Percentiles rank a stretch among this genome's conserved stretches.
Evolutionary conservation across 1,140 invertebrate species (phyloP).

Genomic region (Drosophila oshimai): DNA sequence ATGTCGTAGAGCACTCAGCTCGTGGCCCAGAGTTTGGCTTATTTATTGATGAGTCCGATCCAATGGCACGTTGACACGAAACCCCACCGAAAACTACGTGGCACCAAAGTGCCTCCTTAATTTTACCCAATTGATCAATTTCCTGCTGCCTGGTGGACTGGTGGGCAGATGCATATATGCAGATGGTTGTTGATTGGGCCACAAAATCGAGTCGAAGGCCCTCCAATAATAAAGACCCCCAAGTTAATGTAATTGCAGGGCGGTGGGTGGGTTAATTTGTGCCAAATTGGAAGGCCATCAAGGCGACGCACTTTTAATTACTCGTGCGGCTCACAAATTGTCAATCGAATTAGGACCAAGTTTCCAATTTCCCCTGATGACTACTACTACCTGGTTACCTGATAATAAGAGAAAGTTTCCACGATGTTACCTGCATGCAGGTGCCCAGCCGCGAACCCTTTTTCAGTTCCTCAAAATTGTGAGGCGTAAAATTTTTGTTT

Average conservation of each 20-base stretch:
- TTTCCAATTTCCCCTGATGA: constrained; percentile 2
- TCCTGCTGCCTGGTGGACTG: not conserved
- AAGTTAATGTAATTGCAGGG: constrained; percentile 66
- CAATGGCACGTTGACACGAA: constrained; percentile 73
- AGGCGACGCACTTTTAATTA: constrained; percentile 62
- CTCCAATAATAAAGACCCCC: constrained; percentile 35
- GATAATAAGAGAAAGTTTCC: constrained; percentile 21
- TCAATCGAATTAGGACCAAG: constrained; percentile 25
- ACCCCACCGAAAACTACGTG: constrained; percentile 37
- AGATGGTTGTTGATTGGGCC: constrained; percentile 65
- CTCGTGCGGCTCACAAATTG: constrained; percentile 45
- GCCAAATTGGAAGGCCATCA: constrained; percentile 58
- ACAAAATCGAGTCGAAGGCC: constrained; percentile 51
- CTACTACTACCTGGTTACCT: not conserved
- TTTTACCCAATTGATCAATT: constrained; percentile 78
- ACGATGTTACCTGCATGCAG: constrained; percentile 53
- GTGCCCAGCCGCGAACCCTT: constrained; percentile 63
- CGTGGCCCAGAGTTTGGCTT: constrained; percentile 32
- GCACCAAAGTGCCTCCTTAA: constrained; percentile 57
- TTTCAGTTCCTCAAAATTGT: constrained; percentile 14
- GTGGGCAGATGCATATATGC: constrained; percentile 56
- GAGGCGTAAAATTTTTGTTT: constrained; percentile 66
- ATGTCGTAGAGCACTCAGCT: constrained; percentile 3
- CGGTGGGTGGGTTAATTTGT: constrained; percentile 48
- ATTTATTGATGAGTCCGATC: constrained; percentile 69